Base-by-base conservation (phyloP, 2,888 invertebrate genomes). In the Psylliodes chrysocephalus region DNA sequence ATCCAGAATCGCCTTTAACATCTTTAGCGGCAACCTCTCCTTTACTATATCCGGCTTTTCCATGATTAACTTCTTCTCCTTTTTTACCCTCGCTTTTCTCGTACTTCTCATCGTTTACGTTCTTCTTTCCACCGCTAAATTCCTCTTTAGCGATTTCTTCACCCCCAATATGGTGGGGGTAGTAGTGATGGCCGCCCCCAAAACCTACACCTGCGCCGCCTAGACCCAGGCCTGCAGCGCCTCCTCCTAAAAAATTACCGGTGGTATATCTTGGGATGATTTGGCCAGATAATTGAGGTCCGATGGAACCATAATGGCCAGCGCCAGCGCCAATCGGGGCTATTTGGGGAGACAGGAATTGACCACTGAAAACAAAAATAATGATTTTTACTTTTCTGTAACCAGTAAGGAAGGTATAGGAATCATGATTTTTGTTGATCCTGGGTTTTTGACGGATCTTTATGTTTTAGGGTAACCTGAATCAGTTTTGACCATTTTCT, bases 91-190 rank as follows among this genome's bases (percentile, higher is more conserved):
- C 84, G 2, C 85, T 67, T 71, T 87, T 87, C 67, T 87, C 85
- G 61, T 40, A 72, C 6, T 62, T 15, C 83, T 84, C 85, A 71
- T 85, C 87, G 7, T 86, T 86, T 2, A 83, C 82, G 67, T 87
- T 86, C 73, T 88, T 87, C 67, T 87, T 85, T 10, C 84, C 87
- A 2, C 84, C 84, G 55, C 86, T 86, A 69, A 85, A 87, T 1
- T 84, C 84, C 51, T 85, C 84, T 67, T 87, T 86, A 69, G 87
- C 86, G 0, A 86, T 15, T 55, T 84, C 85, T 70, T 77, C 77
- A 1, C 79, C 80, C 0, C 79, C 79, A 19, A 68, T 64, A 10
- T 71, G 86, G 68, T 86, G 84, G 63, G 84, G 60, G 25, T 44
- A 40, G 17, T 59, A 49, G 1, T 55, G 55, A 4, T 30, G 33